These are phyloP conservation scores for Callipepla californica DNA, from an alignment of 2,113 vertebrate species.

Conservation along the genomic window DNA sequence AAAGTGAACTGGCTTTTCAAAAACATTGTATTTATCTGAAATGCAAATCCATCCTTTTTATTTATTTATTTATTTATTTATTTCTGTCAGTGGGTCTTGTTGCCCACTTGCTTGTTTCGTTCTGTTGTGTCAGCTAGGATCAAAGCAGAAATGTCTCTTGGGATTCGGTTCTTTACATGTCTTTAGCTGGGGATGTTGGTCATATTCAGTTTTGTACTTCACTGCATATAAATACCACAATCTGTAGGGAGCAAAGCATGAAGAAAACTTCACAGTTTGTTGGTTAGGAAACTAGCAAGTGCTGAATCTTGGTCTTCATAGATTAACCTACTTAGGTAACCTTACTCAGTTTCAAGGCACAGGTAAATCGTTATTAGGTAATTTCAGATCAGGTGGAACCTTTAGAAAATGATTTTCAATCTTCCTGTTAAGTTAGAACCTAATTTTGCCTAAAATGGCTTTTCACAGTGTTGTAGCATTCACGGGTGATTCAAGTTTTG, in stretches of 20 bases:
- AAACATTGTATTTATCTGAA: not conserved
- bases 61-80: not conserved
- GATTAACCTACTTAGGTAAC: not conserved
- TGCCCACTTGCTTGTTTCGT: not conserved
- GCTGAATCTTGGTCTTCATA: not conserved
- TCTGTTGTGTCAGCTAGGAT: not conserved
- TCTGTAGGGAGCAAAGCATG: not conserved
- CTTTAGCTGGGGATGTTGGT: not conserved
- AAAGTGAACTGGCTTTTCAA: not conserved
- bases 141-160: not conserved
- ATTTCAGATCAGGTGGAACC: not conserved
- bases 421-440: not conserved
- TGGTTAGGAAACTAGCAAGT: not conserved
- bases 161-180: not conserved
- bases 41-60: not conserved
- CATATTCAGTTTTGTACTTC: not conserved
- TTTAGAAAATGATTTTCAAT: slow-evolving; percentile 15
- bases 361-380: not conserved
- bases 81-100: not conserved
- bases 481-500: not conserved
- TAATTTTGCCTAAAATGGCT: slow-evolving; percentile 10
- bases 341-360: not conserved
- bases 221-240: fast-evolving
- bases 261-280: not conserved
- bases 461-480: not conserved